phyloP scores from a whole-genome alignment of 2,888 invertebrate species.

The Lordiphosa fenestrarum region DNA sequence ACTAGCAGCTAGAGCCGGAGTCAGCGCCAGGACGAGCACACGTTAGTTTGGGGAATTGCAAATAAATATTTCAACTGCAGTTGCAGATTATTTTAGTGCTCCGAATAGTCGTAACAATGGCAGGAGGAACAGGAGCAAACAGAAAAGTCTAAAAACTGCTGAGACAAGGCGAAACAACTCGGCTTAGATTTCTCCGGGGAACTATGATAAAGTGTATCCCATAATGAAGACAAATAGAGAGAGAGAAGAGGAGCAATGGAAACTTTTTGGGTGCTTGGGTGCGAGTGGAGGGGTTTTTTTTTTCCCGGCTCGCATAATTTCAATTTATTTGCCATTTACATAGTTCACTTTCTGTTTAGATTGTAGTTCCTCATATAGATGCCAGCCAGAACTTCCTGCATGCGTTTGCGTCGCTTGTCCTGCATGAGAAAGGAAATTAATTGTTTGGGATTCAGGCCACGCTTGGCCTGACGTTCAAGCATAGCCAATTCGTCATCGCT shows the following conservation, averaged over 20 bases:
- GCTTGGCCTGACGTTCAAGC: constrained; percentile 51
- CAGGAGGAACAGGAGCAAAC: constrained; percentile 23
- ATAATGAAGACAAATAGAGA: constrained; percentile 64
- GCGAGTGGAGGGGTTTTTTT: constrained; percentile 4
- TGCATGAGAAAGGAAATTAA: constrained; percentile 45
- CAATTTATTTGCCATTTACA: constrained; percentile 50
- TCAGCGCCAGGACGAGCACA: constrained; percentile 22
- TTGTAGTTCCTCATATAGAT: constrained; percentile 62
- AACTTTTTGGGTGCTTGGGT: constrained; percentile 29
- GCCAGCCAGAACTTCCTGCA: constrained; percentile 60
- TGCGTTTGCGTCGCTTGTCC: constrained; percentile 48
- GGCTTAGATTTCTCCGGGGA: constrained; percentile 65
- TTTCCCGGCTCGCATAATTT: constrained; percentile 41
- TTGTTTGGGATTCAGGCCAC: constrained; percentile 41
- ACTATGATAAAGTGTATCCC: constrained; percentile 55
- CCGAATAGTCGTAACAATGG: constrained; percentile 42
- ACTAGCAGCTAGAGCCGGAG: constrained; percentile 1
- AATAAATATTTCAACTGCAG: constrained; percentile 77
- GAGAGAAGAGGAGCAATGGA: constrained; percentile 10
- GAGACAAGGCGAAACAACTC: constrained; percentile 47
- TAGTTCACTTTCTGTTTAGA: constrained; percentile 51
- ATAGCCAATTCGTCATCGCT: constrained; percentile 43
- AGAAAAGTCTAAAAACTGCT: constrained; percentile 43
- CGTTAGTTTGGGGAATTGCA: constrained; percentile 74
- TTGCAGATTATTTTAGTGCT: constrained; percentile 70